Percentiles rank a stretch among this genome's conserved stretches.
Conservation (phyloP, 2,797 vertebrate genomes). For the Sebastes diaconus region DNA sequence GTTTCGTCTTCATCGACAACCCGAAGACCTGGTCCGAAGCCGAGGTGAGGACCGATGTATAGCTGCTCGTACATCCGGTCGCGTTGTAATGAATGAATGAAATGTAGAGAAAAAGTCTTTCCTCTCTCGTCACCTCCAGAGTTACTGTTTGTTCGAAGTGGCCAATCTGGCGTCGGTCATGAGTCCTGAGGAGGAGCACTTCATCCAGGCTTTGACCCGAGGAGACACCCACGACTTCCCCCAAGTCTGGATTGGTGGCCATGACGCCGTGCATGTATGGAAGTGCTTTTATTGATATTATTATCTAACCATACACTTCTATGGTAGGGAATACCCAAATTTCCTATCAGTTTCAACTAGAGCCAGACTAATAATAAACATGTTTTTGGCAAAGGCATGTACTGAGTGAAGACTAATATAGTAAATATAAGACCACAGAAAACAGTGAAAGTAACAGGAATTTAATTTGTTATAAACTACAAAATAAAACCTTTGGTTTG, state of each 20-base stretch:
- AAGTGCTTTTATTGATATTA: too few relatives aligned
- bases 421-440: not conserved
- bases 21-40: not conserved
- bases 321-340: too few relatives aligned
- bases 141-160: not conserved
- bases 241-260: not conserved
- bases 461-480: not conserved
- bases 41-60: not conserved
- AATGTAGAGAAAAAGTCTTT: not conserved
- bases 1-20: not conserved
- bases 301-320: too few relatives aligned
- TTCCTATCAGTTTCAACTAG: too few relatives aligned
- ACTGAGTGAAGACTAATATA: not conserved
- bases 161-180: not conserved
- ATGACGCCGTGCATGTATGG: not conserved
- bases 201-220: not conserved
- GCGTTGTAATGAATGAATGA: not conserved
- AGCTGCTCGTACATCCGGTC: not conserved
- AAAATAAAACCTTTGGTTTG: not conserved
- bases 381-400: not conserved
- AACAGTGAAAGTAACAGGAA: not conserved
- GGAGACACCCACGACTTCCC: not conserved
- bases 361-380: not conserved
- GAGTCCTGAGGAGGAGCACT: not conserved
- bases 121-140: not conserved